These are phyloP conservation scores for Myopa testacea DNA, from an alignment of 2,888 invertebrate species.

Conservation along the genomic window DNA sequence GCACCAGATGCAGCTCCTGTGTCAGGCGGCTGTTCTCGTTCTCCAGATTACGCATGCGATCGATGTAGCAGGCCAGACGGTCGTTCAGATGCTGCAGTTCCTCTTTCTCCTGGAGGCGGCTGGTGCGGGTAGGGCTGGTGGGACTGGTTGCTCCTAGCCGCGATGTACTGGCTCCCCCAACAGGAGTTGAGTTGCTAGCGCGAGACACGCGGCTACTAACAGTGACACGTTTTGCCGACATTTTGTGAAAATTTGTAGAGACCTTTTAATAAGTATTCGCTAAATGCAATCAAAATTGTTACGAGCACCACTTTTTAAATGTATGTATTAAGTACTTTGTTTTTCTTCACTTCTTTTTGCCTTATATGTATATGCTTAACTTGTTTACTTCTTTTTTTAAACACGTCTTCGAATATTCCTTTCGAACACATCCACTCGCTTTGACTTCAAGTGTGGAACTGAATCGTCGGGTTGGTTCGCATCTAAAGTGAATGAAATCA, in stretches of 20 bases:
- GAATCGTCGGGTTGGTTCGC: conserved; percentile 50
- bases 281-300: not conserved
- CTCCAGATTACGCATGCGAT: conserved; percentile 91
- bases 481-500: conserved; percentile 54
- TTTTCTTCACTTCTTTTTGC: conserved; percentile 9
- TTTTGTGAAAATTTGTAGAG: conserved; percentile 41
- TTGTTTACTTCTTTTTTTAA: conserved; percentile 21
- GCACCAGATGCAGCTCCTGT: conserved; percentile 83
- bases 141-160: conserved; percentile 71
- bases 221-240: conserved; percentile 63
- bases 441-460: conserved; percentile 59
- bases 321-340: conserved; percentile 28
- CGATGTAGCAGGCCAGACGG: conserved; percentile 95
- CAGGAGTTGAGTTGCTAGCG: conserved; percentile 62
- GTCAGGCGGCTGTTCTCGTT: conserved; percentile 88
- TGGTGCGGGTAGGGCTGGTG: conserved; percentile 87
- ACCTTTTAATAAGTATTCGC: not conserved
- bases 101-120: conserved; percentile 93
- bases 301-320: conserved; percentile 12
- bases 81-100: conserved; percentile 95
- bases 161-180: conserved; percentile 53
- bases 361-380: not conserved
- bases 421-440: conserved; percentile 54
- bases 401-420: conserved; percentile 35
- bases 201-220: conserved; percentile 62